phyloP scores from a whole-genome alignment of 1,140 invertebrate species.

The Saxidomus purpurata region DNA sequence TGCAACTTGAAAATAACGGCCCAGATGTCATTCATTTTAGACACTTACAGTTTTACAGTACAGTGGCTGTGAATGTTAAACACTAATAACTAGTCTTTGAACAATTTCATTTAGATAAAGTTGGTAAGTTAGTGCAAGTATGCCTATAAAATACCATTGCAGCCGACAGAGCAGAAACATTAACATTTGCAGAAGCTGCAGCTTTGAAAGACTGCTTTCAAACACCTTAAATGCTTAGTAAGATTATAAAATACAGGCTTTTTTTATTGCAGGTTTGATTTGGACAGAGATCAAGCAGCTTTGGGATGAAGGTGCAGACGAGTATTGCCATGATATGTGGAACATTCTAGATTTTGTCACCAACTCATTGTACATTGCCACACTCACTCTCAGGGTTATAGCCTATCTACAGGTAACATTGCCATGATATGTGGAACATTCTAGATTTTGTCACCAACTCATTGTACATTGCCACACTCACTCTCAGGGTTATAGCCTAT shows the following conservation, averaged over 20 bases:
- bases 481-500: conserved; percentile 96
- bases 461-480: conserved; percentile 98
- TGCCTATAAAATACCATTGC: no score
- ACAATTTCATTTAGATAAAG: no score
- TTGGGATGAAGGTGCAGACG: conserved; percentile 98
- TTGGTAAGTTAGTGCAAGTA: no score
- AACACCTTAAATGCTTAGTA: no score
- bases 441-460: conserved; percentile 99
- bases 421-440: conserved; percentile 99
- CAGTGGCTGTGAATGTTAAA: no score
- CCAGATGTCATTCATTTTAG: no score
- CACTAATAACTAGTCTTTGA: no score
- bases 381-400: conserved; percentile 96
- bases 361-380: conserved; percentile 98
- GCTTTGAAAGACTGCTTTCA: no score
- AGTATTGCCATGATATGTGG: conserved; percentile 99
- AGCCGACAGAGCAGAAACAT: no score
- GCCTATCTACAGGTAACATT: conserved; percentile 98
- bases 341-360: conserved; percentile 99
- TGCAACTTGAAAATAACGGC: no score
- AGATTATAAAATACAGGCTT: background rate
- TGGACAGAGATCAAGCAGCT: conserved; percentile 99
- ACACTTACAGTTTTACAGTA: no score
- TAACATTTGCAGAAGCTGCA: no score
- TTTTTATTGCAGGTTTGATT: conserved; percentile 91